These are phyloP conservation scores for Cheumatopsyche charites DNA, from an alignment of 1,140 invertebrate species.

Conservation along the genomic window DNA sequence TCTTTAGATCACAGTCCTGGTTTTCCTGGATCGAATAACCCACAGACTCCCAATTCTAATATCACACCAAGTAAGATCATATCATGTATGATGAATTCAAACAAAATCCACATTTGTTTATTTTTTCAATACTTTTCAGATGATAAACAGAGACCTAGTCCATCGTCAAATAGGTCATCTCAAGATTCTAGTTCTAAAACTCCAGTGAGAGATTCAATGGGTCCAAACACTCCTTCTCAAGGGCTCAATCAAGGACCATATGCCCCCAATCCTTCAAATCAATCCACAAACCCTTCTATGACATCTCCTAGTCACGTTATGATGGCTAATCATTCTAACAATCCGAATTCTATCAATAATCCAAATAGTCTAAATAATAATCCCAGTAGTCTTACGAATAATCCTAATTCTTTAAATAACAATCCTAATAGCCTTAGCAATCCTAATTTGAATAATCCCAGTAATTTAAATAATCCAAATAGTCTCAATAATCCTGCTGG, in stretches of 20 bases:
- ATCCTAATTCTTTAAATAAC: slow-evolving; percentile 30
- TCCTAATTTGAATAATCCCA: slow-evolving; percentile 36
- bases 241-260: slow-evolving; percentile 57
- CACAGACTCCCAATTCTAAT: slow-evolving; percentile 58
- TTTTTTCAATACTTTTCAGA: slow-evolving; percentile 49
- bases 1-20: slow-evolving; percentile 60
- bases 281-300: slow-evolving; percentile 48
- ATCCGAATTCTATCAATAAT: slow-evolving; percentile 19
- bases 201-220: slow-evolving; percentile 53
- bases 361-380: slow-evolving; percentile 35
- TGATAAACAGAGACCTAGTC: slow-evolving; percentile 60
- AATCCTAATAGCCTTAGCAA: slow-evolving; percentile 36
- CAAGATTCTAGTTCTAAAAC: slow-evolving; percentile 59
- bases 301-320: slow-evolving; percentile 39
- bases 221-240: slow-evolving; percentile 36
- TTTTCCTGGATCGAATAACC: slow-evolving; percentile 57
- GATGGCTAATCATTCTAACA: slow-evolving; percentile 15
- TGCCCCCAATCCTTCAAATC: slow-evolving; percentile 54
- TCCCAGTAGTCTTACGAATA: slow-evolving; percentile 26
- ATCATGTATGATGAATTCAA: no score
- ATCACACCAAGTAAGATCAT: slow-evolving; percentile 42
- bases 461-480: slow-evolving; percentile 34
- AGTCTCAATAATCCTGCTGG: slow-evolving; percentile 30
- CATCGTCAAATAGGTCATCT: slow-evolving; percentile 58
- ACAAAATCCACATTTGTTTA: no score